Evolutionary conservation across 23 tunicate genomes (phyloP), one percentile per base, ranked within the genome.

Genomic region (Trididemnum miniatum): DNA sequence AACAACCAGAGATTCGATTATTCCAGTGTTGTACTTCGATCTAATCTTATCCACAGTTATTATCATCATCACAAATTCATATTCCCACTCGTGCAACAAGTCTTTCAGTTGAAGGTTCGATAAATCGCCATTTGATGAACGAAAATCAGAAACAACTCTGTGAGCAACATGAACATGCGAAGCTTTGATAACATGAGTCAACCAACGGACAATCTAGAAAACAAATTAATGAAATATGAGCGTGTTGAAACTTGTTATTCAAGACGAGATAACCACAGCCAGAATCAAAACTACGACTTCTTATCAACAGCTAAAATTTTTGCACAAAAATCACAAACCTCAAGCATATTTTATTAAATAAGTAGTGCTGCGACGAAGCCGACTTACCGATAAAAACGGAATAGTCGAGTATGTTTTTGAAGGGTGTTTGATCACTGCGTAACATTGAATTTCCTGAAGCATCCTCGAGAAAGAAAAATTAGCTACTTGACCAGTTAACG

Each of bases 31-130:
- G 26, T 9, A 5, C 18, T 73, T 7, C 5, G 59, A 20, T n/a
- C 82, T 50, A 2, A 54, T 15, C 12, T 38, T 35, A 77, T 57
- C 65, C 25, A 77, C 82, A 2, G 67, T 67, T 2, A 52, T 31
- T 1, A 77, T 54, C 82, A 77, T 77, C 67, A 31, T 52, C 5
- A 77, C 67, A 54, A 77, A 52, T 5, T 31, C 38, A n/a, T 31
- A 52, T 39, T 77, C 82, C 67, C 22, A 27, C 2, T 77, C 67
- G 26, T 28, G 66, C n/a, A 54, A 3, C 15, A 52, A 20, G 31
- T 77, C 38, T 24, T 29, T 54, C 38, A 77, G 2, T 37, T 20
- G 37, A 7, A 77, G 2, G 4, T 18, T 28, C 1, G 52, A 35
- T 3, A 32, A 15, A 31, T 77, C 39, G 37, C 9, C 28, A 9